phyloP scores from a whole-genome alignment of 2,113 vertebrate species.

The Podilymbus podiceps region DNA sequence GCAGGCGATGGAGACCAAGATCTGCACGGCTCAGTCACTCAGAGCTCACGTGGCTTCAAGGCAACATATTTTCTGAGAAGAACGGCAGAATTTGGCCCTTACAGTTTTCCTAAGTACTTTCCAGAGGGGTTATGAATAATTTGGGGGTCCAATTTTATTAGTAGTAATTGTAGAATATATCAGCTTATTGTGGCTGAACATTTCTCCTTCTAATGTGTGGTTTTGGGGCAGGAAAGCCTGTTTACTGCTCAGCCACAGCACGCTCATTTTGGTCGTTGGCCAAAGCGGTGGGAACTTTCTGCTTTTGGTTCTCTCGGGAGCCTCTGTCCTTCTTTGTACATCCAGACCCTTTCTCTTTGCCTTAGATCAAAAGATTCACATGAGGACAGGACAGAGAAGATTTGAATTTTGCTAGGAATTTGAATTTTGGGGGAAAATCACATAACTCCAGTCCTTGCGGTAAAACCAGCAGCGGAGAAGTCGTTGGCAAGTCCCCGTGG shows the following conservation, averaged over 20 bases:
- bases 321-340: background rate
- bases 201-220: background rate
- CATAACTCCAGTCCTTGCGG: fast-evolving
- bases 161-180: background rate
- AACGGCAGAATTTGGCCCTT: background rate
- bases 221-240: background rate
- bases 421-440: background rate
- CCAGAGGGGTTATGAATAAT: background rate
- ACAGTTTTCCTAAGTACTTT: background rate
- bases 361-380: background rate
- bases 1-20: background rate
- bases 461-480: background rate
- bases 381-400: background rate
- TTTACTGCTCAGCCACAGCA: background rate
- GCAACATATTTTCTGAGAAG: background rate
- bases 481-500: background rate
- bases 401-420: background rate
- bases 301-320: background rate
- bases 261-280: background rate
- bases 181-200: background rate
- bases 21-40: background rate
- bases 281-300: no score
- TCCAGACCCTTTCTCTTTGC: background rate
- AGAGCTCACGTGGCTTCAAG: background rate
- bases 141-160: background rate